phyloP scores from a whole-genome alignment of 2,797 vertebrate genomes.

The Aulostomus chinensis region DNA sequence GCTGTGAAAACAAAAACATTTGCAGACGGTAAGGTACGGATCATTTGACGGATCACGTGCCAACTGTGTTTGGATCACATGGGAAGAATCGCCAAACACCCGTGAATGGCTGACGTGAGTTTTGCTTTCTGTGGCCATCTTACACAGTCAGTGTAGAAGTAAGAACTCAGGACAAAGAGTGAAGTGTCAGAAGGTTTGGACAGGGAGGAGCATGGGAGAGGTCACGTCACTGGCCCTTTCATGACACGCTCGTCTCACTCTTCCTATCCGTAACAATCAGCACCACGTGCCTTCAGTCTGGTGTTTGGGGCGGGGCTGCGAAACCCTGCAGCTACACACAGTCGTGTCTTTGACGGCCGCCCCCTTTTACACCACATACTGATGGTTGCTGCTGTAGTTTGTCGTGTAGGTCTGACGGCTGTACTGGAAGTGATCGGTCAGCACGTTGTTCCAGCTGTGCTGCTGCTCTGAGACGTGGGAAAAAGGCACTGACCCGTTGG shows the following conservation, averaged over 20 bases:
- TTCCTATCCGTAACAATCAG: constrained; percentile 34
- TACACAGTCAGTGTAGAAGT: constrained; percentile 15
- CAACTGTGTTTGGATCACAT: background rate
- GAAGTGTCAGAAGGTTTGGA: constrained; percentile 33
- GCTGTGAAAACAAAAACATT: constrained; percentile 24
- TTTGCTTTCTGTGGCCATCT: constrained; percentile 3
- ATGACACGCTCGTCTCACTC: constrained; percentile 21
- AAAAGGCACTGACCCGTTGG: constrained; percentile 85
- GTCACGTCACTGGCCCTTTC: constrained; percentile 24
- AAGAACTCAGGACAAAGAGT: constrained; percentile 40
- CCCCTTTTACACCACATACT: constrained; percentile 88
- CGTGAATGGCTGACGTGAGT: constrained; percentile 15
- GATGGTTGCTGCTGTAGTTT: constrained; percentile 80
- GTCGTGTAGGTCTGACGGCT: constrained; percentile 84
- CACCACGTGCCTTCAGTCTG: constrained; percentile 65
- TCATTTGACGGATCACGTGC: background rate
- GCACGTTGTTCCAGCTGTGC: constrained; percentile 80
- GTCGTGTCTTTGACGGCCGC: constrained; percentile 48
- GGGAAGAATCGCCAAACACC: constrained; percentile 3
- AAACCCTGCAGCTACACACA: constrained; percentile 40
- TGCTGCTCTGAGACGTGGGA: constrained; percentile 83
- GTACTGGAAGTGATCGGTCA: constrained; percentile 94
- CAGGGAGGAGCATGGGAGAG: constrained; percentile 27
- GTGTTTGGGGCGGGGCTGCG: constrained; percentile 34
- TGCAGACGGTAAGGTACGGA: constrained; percentile 12